Percentiles rank a stretch among this genome's conserved stretches.
Evolutionary conservation across 92 coral and sea anemone species (phyloP).

Genomic region (Epizoanthus ramosus): DNA sequence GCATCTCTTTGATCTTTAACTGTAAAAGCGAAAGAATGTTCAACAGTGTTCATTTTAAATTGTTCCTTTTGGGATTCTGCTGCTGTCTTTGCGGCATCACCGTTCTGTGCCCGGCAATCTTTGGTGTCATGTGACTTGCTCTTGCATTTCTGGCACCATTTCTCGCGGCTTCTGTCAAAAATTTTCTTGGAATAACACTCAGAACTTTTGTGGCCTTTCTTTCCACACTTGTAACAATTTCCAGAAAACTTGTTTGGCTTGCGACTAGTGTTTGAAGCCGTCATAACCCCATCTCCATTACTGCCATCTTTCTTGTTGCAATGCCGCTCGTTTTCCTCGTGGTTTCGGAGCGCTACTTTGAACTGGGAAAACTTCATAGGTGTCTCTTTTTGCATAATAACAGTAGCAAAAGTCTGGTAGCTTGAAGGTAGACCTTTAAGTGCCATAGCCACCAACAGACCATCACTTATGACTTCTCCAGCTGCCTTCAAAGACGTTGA

Average conservation of each 20-base stretch:
- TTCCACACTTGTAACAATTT: slow-evolving; percentile 13
- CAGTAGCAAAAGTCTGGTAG: not conserved
- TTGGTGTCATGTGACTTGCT: not conserved
- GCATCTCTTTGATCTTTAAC: slow-evolving; percentile 16
- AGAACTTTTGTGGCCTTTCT: slow-evolving; percentile 2
- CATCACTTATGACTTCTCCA: slow-evolving; percentile 26
- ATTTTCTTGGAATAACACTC: slow-evolving; percentile 13
- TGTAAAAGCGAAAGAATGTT: slow-evolving; percentile 38
- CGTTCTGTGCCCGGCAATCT: not conserved
- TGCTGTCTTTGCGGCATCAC: slow-evolving; percentile 15
- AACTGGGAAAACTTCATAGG: not conserved
- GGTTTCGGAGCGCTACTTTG: slow-evolving; percentile 20
- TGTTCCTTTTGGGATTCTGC: not conserved
- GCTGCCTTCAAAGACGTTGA: slow-evolving; percentile 13
- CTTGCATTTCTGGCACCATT: slow-evolving; percentile 22
- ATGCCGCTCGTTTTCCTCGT: slow-evolving; percentile 13
- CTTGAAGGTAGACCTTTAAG: slow-evolving; percentile 8
- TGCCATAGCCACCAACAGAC: slow-evolving; percentile 30
- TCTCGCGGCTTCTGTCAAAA: too few species aligned
- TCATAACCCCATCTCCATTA: not conserved
- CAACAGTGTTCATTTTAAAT: not conserved
- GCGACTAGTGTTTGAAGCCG: not conserved
- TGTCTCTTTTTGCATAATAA: not conserved
- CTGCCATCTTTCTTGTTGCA: slow-evolving; percentile 2
- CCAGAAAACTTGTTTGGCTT: slow-evolving; percentile 14